A percentile compares a stretch with the other conserved stretches of the same genome.
phyloP scores from a whole-genome alignment of 2,113 vertebrate species.

The Oreochromis spilurus region DNA sequence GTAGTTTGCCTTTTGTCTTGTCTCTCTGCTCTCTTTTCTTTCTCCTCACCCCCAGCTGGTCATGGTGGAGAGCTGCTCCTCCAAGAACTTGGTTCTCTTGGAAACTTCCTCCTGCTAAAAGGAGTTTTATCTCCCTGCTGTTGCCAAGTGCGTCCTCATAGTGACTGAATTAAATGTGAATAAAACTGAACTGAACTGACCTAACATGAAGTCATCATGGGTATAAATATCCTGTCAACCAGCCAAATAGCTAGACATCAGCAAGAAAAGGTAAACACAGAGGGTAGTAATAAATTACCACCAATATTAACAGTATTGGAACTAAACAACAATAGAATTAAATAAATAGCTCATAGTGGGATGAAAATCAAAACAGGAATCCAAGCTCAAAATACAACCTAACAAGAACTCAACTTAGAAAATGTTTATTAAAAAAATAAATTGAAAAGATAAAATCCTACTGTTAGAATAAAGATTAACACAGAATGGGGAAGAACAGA shows the following conservation, averaged over 20 bases:
- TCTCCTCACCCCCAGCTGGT: not conserved
- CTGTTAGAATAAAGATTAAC: accelerated
- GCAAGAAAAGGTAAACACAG: accelerated
- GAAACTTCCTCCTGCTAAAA: not conserved
- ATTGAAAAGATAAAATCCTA: not conserved
- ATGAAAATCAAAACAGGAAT: not conserved
- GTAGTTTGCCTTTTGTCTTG: not conserved
- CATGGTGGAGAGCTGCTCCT: not conserved
- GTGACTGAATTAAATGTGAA: not conserved
- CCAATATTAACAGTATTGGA: not conserved
- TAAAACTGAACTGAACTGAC: not conserved
- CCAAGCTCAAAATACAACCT: not conserved
- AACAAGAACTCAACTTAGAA: not conserved
- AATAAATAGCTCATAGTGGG: not conserved
- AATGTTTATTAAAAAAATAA: not conserved
- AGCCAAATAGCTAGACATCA: not conserved
- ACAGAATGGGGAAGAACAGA: accelerated
- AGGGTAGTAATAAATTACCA: accelerated
- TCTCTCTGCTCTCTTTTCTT: not conserved
- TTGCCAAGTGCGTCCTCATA: not conserved
- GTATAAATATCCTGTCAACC: not conserved
- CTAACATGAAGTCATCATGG: not conserved
- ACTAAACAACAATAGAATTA: not conserved
- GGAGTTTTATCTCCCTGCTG: not conserved
- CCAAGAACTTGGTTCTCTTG: not conserved